phyloP scores from a whole-genome alignment of 64 coral and sea anemone genomes.

The Porites lutea region DNA sequence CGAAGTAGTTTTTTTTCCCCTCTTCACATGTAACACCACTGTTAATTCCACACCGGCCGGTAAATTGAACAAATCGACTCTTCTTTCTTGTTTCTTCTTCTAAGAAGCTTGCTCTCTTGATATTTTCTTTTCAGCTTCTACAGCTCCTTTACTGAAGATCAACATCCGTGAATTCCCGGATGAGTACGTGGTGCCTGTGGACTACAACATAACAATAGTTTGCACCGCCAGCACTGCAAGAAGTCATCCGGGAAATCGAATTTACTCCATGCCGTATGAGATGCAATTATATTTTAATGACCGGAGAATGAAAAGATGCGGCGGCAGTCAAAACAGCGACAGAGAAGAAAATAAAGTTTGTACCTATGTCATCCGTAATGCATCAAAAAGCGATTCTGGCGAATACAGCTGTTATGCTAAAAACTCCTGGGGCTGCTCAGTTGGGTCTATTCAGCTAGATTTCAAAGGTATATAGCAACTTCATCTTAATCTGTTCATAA shows the following conservation, averaged over 20 bases:
- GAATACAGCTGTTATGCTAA: neutral
- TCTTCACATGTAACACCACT: too few species aligned
- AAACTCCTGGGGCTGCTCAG: neutral
- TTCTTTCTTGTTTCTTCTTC: too few species aligned
- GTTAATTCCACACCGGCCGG: too few species aligned
- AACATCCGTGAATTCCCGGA: neutral
- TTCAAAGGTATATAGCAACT: neutral
- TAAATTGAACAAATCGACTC: too few species aligned
- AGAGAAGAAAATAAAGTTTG: conserved; percentile 22
- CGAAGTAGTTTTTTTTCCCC: too few species aligned
- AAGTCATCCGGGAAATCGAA: neutral
- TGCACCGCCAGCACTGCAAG: neutral
- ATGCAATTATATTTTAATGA: conserved; percentile 2
- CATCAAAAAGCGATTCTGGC: neutral
- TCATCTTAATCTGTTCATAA: too few species aligned
- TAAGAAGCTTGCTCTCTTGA: neutral
- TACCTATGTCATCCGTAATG: neutral
- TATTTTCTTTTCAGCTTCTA: neutral
- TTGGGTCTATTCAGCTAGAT: neutral
- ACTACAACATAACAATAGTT: neutral
- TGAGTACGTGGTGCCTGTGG: neutral
- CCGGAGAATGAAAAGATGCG: neutral
- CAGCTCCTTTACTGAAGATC: neutral
- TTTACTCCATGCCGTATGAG: neutral
- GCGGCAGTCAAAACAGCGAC: neutral